Conservation (phyloP, 2,113 vertebrate species). For the Anolis sagrei region DNA sequence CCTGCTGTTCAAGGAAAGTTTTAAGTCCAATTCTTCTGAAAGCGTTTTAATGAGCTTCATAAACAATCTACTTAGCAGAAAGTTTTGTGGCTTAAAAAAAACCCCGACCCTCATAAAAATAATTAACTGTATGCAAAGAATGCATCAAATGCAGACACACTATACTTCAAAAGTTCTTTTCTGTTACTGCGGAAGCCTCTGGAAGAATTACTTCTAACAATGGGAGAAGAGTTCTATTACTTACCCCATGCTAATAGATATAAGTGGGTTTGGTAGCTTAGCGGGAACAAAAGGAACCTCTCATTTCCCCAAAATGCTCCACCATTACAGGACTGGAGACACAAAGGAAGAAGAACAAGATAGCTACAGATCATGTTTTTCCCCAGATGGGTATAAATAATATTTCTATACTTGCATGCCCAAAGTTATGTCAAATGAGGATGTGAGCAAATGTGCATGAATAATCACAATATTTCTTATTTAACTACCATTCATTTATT, state of each 20-base stretch:
- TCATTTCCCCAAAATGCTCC: neutral
- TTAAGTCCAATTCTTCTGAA: constrained; percentile 52
- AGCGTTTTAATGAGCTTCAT: constrained; percentile 46
- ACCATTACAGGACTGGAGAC: neutral
- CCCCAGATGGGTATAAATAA: neutral
- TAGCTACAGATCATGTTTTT: neutral
- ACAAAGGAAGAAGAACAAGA: neutral
- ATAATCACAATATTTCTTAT: neutral
- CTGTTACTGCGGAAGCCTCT: rapidly evolving
- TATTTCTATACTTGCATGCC: neutral
- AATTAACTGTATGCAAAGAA: constrained; percentile 22
- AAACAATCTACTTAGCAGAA: constrained; percentile 32
- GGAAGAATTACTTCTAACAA: neutral
- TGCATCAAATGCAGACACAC: neutral
- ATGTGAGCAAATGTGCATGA: neutral
- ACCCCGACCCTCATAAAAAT: neutral
- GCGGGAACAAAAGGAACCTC: neutral
- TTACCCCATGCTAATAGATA: neutral
- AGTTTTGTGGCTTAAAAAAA: constrained; percentile 16
- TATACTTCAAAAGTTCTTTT: neutral
- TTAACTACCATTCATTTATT: neutral
- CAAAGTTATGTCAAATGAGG: neutral
- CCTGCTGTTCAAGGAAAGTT: constrained; percentile 37
- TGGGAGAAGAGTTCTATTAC: neutral
- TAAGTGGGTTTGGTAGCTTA: neutral